These are phyloP conservation scores for Lonchura striata DNA, from an alignment of 2,113 vertebrate species.

Conservation along the genomic window DNA sequence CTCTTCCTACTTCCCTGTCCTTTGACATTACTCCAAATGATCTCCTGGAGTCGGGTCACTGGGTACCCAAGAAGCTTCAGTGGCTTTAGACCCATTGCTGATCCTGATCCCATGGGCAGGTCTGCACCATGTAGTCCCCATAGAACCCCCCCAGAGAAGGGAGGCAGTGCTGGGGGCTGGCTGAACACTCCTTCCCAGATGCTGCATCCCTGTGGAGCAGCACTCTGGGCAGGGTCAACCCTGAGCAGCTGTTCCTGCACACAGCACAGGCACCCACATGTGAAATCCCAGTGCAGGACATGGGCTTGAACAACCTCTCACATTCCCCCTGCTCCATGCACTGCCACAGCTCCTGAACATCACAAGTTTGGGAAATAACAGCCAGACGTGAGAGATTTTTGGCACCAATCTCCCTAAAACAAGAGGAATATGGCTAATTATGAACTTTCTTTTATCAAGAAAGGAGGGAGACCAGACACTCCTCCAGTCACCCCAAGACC, in stretches of 20 bases:
- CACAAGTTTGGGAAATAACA: neutral
- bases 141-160: neutral
- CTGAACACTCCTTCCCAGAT: neutral
- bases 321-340: neutral
- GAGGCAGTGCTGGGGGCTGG: neutral
- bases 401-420: neutral
- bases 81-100: neutral
- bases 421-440: neutral
- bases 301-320: neutral
- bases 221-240: neutral
- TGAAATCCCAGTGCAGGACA: neutral
- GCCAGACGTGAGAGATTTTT: neutral
- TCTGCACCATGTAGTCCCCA: neutral
- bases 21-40: neutral
- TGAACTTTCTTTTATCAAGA: neutral
- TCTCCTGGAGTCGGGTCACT: neutral
- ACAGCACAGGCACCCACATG: accelerated
- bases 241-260: neutral
- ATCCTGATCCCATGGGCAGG: neutral
- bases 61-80: neutral
- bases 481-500: neutral
- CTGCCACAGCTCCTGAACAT: neutral
- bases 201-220: neutral
- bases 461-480: neutral
- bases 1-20: neutral